A percentile compares a stretch with the other conserved stretches of the same genome.
Conservation (phyloP, 2,113 vertebrate genomes). For the Lepus americanus region DNA sequence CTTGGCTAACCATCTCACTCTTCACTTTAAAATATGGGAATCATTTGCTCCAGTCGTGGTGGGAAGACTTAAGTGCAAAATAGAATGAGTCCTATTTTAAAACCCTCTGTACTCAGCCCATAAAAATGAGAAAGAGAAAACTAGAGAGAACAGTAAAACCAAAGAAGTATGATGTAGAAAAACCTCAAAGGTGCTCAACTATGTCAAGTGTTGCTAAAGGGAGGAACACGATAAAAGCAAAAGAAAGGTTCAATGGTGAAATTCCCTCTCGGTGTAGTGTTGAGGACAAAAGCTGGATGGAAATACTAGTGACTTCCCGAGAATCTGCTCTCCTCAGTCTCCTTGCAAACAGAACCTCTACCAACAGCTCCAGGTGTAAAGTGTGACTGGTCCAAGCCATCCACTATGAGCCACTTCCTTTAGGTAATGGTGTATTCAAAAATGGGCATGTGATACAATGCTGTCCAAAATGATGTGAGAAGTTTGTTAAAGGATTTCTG, state of each 20-base stretch:
- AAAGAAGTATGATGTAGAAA: background rate
- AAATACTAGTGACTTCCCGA: background rate
- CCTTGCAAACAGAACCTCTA: background rate
- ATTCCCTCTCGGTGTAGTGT: background rate
- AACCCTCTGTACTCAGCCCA: background rate
- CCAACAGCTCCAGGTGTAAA: background rate
- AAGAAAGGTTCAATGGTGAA: background rate
- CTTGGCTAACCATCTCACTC: background rate
- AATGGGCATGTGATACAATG: background rate
- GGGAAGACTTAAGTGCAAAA: constrained; percentile 18
- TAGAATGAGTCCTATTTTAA: background rate
- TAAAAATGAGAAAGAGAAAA: background rate
- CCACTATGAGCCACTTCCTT: background rate
- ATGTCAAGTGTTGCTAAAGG: background rate
- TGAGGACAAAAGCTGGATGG: background rate
- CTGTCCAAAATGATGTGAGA: background rate
- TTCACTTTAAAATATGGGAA: background rate
- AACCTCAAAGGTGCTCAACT: background rate
- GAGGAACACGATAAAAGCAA: background rate
- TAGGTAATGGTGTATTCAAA: background rate
- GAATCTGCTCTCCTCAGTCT: background rate
- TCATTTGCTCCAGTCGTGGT: background rate
- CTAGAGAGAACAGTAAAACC: background rate
- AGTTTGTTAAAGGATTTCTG: background rate
- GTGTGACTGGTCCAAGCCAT: background rate